Evolutionary conservation across 1,140 invertebrate genomes (phyloP).

Genomic region (Atta colombica): DNA sequence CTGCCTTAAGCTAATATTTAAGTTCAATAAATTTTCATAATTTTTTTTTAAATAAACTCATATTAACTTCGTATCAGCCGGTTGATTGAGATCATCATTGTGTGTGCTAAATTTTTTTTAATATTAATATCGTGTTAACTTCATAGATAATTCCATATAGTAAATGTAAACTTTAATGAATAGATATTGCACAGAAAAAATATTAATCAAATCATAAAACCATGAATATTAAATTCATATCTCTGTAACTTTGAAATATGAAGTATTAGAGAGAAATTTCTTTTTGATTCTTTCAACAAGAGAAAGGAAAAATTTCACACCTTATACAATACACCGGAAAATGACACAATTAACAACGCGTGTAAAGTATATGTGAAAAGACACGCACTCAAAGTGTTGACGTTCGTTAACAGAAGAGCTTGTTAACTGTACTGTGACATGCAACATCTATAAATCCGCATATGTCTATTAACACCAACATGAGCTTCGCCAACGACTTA

Average conservation of each 20-base stretch:
- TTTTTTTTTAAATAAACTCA: neutral
- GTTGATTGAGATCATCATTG: neutral
- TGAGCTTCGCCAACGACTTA: conserved; percentile 8
- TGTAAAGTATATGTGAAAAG: conserved; percentile 43
- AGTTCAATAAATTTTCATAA: neutral
- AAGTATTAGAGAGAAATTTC: neutral
- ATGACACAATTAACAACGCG: neutral
- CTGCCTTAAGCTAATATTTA: neutral
- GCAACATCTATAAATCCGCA: conserved; percentile 44
- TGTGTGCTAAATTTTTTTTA: neutral
- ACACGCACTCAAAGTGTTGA: conserved; percentile 69
- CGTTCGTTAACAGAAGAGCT: conserved; percentile 74
- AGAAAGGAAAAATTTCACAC: neutral
- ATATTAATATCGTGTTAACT: too few relatives aligned
- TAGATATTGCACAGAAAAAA: neutral
- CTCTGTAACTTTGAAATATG: neutral
- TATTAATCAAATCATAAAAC: neutral
- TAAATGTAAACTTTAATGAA: neutral
- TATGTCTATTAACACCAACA: conserved; percentile 40
- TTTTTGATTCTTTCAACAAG: neutral
- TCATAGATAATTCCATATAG: too few relatives aligned
- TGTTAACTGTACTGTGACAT: conserved; percentile 70
- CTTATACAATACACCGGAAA: neutral
- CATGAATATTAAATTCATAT: neutral
- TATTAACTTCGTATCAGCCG: neutral